Conservation (phyloP, 2,888 invertebrate species). For the Cyclophora punctaria region DNA sequence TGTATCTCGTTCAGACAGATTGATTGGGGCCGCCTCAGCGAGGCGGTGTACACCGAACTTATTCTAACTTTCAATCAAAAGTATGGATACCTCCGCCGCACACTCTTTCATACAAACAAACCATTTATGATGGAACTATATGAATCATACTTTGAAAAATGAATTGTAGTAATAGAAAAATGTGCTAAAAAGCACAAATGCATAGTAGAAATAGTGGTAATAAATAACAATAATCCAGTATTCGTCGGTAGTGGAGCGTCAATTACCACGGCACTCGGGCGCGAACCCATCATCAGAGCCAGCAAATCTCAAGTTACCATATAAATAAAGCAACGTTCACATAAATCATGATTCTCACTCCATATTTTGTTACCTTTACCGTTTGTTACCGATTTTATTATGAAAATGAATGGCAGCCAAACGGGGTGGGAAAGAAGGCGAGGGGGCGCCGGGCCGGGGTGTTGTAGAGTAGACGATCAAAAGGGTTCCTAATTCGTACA, state of each 20-base stretch:
- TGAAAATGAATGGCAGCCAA: slow-evolving; percentile 72
- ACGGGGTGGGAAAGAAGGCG: slow-evolving; percentile 26
- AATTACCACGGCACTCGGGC: slow-evolving; percentile 12
- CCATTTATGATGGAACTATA: no score
- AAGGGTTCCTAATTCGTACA: slow-evolving; percentile 74
- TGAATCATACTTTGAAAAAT: no score
- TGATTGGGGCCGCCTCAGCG: slow-evolving; percentile 64
- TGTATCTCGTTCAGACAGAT: slow-evolving; percentile 73
- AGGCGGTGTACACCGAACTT: slow-evolving; percentile 39
- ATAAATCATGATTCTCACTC: slow-evolving; percentile 68
- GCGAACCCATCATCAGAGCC: slow-evolving; percentile 30
- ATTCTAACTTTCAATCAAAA: slow-evolving; percentile 11
- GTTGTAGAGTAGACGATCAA: slow-evolving; percentile 50
- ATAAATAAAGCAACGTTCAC: slow-evolving; percentile 60
- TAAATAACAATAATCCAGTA: neutral
- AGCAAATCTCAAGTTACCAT: slow-evolving; percentile 48
- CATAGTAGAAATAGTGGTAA: neutral
- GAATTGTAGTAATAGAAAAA: neutral
- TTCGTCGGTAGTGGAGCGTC: slow-evolving; percentile 2
- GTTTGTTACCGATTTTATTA: slow-evolving; percentile 74
- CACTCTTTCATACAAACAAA: no score
- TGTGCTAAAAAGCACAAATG: neutral
- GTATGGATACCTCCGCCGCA: neutral
- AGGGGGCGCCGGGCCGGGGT: slow-evolving; percentile 17
- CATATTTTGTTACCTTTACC: slow-evolving; percentile 73